Evolutionary conservation across 2,113 vertebrate genomes (phyloP).

Genomic region (Nansenia antarctica): DNA sequence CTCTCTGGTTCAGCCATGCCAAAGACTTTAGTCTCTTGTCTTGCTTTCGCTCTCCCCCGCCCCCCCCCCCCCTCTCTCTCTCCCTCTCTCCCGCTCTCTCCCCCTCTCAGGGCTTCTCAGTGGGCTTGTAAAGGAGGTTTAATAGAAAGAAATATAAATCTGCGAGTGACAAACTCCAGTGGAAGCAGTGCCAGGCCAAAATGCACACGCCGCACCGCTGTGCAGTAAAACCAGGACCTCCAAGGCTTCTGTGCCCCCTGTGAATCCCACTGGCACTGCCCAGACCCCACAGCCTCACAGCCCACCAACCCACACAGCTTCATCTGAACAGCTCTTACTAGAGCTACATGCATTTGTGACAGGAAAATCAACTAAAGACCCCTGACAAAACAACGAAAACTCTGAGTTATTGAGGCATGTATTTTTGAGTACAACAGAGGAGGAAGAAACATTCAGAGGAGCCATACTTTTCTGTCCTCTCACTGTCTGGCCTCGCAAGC

Average conservation of each 20-base stretch:
- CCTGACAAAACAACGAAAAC: not conserved
- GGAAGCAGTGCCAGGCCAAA: constrained; percentile 28
- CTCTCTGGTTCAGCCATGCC: constrained; percentile 35
- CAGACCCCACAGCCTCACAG: constrained; percentile 41
- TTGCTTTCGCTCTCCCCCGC: constrained; percentile 27
- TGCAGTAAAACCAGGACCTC: constrained; percentile 65
- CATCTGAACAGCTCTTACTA: not conserved
- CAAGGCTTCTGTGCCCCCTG: constrained; percentile 46
- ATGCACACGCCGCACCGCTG: constrained; percentile 40
- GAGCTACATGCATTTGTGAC: not conserved
- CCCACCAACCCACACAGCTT: not conserved
- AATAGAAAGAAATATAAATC: constrained; percentile 71
- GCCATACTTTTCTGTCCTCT: not conserved
- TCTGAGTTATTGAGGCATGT: not conserved
- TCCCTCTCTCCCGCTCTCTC: not conserved
- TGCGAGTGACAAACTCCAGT: constrained; percentile 67
- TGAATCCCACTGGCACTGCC: constrained; percentile 29
- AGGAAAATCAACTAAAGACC: not conserved
- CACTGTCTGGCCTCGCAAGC: not conserved
- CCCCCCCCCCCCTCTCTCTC: constrained; percentile 27
- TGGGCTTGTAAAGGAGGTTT: constrained; percentile 67
- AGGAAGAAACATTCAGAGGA: not conserved
- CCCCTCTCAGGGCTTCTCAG: constrained; percentile 27
- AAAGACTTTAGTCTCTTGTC: constrained; percentile 39
- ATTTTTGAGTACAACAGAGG: not conserved